Base-by-base conservation (phyloP, 2,797 vertebrate genomes). In the Epinephelus awoara region DNA sequence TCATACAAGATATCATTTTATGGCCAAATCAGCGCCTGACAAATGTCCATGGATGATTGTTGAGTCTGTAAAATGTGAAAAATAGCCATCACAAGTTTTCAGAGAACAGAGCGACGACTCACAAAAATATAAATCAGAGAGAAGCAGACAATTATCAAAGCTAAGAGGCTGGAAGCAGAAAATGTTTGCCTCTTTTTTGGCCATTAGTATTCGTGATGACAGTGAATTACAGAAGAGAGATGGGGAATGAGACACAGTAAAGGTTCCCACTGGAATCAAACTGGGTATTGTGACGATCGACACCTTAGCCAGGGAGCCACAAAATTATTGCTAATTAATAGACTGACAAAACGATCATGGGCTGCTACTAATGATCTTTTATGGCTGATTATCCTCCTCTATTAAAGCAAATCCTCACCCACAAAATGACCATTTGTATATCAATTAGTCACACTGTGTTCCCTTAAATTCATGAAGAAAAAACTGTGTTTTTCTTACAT, bases 51-150 rank as follows among this genome's bases (percentile, higher is more conserved):
- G 54, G n/a, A 27, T 29, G 25, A 64, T 38, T 42, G 38, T 52
- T 49, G 19, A 9, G 13, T 63, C 19, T n/a, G 55, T 40, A 66
- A 72, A 77, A 68, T 68, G 46, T 18, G 23, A 47, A 52, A 75
- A 67, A 27, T 25, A 54, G 29, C 23, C 21, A 44, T 25, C 40
- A 19, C 10, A 58, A 27, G 17, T 47, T 63, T 14, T 13, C 23
- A 25, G 18, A 57, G 10, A 2, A 54, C 44, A 69, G 44, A 77
- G 29, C 18, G 13, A 47, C 0, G 15, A 62, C 72, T 19, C 23
- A 50, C 5, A 75, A 42, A 50, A 42, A 49, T 25, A 71, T 49
- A 74, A 46, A 72, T 27, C 49, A 67, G 34, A 34, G 34, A 34
- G 11, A 42, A 42, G 40, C 40, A 42, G 17, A 58, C 13, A 56